These are phyloP conservation scores for Semicossyphus pulcher DNA, from an alignment of 2,113 vertebrate genomes.

Conservation along the genomic window DNA sequence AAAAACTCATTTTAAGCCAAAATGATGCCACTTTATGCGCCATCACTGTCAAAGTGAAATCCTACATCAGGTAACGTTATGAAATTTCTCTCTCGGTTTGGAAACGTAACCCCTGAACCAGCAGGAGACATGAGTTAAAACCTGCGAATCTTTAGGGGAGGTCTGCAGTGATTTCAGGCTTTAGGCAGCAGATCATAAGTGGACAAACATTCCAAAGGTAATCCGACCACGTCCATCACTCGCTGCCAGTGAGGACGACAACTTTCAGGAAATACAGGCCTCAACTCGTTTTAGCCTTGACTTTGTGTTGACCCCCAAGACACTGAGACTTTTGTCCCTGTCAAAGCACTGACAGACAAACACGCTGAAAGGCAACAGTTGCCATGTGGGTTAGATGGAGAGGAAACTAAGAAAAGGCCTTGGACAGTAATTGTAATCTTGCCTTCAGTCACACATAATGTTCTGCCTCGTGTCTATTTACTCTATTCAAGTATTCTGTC, in stretches of 20 bases:
- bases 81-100: too few species aligned
- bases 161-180: conserved; percentile 43
- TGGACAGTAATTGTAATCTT: not conserved
- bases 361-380: conserved; percentile 21
- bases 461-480: not conserved
- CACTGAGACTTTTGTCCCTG: conserved; percentile 28
- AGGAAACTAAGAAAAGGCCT: conserved; percentile 3
- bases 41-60: not conserved
- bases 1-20: conserved; percentile 2
- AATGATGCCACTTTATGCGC: not conserved
- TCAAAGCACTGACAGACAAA: conserved; percentile 38
- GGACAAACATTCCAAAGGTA: conserved; percentile 73
- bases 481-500: not conserved
- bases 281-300: conserved; percentile 55
- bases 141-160: conserved; percentile 34
- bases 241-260: conserved; percentile 45
- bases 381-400: conserved; percentile 20
- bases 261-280: conserved; percentile 71
- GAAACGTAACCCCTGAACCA: not conserved
- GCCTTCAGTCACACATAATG: conserved; percentile 1
- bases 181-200: conserved; percentile 58
- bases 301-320: conserved; percentile 50
- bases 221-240: conserved; percentile 64
- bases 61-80: not conserved
- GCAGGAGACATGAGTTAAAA: conserved; percentile 33